Conservation (phyloP, 2,113 vertebrate genomes). For the Andinoacara biseriatus region DNA sequence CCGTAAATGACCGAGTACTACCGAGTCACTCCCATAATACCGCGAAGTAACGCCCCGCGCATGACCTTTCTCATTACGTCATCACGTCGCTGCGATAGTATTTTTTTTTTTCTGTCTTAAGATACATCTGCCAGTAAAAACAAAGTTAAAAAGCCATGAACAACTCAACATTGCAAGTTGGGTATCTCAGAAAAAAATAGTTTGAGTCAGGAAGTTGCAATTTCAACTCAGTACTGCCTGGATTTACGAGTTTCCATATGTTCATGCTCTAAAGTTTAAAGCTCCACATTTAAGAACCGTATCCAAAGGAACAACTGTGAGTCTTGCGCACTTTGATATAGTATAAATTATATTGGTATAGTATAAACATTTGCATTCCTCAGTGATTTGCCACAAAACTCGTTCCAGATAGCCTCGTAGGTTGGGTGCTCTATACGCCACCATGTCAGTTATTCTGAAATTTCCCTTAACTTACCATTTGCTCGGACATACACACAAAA, state of each 20-base stretch:
- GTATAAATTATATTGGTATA: background rate
- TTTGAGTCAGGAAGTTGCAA: too few relatives aligned
- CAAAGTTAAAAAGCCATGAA: too few relatives aligned
- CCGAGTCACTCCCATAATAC: background rate
- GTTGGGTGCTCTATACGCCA: background rate
- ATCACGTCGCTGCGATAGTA: rapidly evolving
- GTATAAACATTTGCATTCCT: background rate
- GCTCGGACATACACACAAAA: background rate
- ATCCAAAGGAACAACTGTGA: background rate
- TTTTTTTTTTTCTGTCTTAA: rapidly evolving
- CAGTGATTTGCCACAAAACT: background rate
- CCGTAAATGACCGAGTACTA: background rate
- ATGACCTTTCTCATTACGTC: background rate
- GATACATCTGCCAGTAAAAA: background rate
- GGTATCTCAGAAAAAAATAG: too few relatives aligned
- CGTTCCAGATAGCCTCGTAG: background rate
- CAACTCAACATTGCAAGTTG: too few relatives aligned
- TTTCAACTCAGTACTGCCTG: too few relatives aligned
- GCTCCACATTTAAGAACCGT: too few relatives aligned
- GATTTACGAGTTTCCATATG: too few relatives aligned
- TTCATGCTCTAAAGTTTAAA: too few relatives aligned
- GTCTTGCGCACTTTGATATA: background rate
- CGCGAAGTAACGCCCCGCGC: background rate
- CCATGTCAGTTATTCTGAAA: background rate
- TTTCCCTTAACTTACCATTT: background rate